Base-by-base conservation (phyloP, 2,113 vertebrate genomes). In the Corapipo altera region DNA sequence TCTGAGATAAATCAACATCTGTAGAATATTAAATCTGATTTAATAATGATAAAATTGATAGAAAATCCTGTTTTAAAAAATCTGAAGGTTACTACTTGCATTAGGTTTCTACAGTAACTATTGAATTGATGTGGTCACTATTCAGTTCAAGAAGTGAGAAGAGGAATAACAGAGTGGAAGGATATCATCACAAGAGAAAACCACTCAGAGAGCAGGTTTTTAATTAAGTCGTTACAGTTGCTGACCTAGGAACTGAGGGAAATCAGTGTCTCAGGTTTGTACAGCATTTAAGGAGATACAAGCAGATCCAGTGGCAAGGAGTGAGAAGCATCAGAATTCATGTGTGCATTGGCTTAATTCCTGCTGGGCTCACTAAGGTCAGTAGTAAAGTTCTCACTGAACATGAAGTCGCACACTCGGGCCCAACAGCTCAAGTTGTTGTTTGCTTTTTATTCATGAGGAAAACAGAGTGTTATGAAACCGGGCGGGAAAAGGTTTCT, bases 371-470 rank as follows among this genome's bases (percentile, higher is more conserved):
- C 39, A 43, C 7, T 4, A 22, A 44, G 17, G 10, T 55, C 20
- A 49, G 15, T 55, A 74, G 18, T 28, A 39, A 57, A 93, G 44
- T 39, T 77, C 9, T 49, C 35, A 35, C 14, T 77, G 37, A 19
- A 28, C 22, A 16, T 54, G 15, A 61, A 58, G 27, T 65, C 0
- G 0, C 14, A 12, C 8, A 7, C 35, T 82, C 11, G 48, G 44
- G 18, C 28, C 13, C 37, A 49, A 1, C 28, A 71, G 46, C 43
- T 85, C 32, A 15, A 0, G 0, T 12, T 61, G 9, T 7, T 78
- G 30, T 74, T 67, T 67, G 30, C 12, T 17, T 85, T 87, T 74
- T 67, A 17, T 54, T 83, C 43, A 21, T 32, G 27, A 67, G 26
- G 28, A 67, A 70, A 89, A 43, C 46, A 18, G 3, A 41, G 23